Conservation (phyloP, 2,113 vertebrate genomes). For the Benthochromis sp. region DNA sequence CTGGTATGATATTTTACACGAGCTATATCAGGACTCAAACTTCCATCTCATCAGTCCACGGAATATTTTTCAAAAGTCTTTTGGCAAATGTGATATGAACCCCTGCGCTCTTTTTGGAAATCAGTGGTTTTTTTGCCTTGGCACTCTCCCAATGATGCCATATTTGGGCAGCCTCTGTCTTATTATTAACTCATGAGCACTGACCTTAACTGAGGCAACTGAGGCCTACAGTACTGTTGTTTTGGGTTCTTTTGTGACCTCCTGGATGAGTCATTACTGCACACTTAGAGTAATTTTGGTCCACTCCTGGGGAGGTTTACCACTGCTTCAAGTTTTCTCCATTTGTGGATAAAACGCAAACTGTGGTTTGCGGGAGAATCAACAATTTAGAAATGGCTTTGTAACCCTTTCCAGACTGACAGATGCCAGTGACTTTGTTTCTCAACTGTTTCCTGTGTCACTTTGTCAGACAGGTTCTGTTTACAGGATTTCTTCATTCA, state of each 20-base stretch:
- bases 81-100: not conserved
- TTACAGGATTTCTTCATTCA: not conserved
- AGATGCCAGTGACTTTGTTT: not conserved
- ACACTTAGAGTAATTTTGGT: not conserved
- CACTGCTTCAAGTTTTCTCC: not conserved
- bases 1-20: not conserved
- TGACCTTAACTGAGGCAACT: not conserved
- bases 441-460: not conserved
- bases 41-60: not conserved
- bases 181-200: not conserved
- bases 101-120: not conserved
- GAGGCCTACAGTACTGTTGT: not conserved
- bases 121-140: accelerated
- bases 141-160: not conserved
- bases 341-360: not conserved
- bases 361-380: not conserved
- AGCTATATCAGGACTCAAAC: not conserved
- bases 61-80: not conserved
- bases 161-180: not conserved
- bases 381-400: not conserved
- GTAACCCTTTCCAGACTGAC: not conserved
- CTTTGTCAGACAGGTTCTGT: not conserved
- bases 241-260: not conserved
- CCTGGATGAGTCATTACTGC: not conserved
- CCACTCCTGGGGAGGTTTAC: not conserved